These are phyloP conservation scores for Pycnomerus fuliginosus DNA, from an alignment of 2,888 invertebrate species.

Conservation along the genomic window DNA sequence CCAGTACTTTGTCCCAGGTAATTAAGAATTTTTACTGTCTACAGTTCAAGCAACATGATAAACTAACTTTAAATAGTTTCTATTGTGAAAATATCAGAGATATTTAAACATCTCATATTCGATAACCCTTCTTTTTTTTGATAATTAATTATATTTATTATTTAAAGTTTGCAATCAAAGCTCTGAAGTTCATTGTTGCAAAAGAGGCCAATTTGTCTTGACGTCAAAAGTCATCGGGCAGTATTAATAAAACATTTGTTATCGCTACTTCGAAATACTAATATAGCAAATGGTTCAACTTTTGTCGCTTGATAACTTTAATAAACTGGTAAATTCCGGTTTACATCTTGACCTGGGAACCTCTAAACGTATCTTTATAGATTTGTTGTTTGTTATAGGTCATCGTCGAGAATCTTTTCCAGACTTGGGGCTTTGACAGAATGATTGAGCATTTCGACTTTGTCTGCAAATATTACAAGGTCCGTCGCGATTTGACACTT, in stretches of 20 bases:
- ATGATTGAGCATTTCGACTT: slow-evolving; percentile 60
- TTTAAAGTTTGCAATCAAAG: slow-evolving; percentile 11
- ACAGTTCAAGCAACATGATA: too few relatives aligned
- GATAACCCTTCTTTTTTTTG: slow-evolving; percentile 9
- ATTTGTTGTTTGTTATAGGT: slow-evolving; percentile 56
- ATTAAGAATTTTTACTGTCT: too few relatives aligned
- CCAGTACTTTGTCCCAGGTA: slow-evolving; percentile 67
- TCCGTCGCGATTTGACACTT: slow-evolving; percentile 63
- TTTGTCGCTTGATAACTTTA: slow-evolving; percentile 2
- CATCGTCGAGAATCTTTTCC: slow-evolving; percentile 57
- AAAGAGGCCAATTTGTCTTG: slow-evolving; percentile 4
- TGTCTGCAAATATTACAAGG: slow-evolving; percentile 64
- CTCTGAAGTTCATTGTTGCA: slow-evolving; percentile 5
- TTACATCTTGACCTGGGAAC: slow-evolving; percentile 6
- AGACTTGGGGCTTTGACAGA: slow-evolving; percentile 61
- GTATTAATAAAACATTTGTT: slow-evolving; percentile 3
- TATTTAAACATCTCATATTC: too few relatives aligned
- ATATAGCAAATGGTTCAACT: too few relatives aligned
- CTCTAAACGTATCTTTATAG: slow-evolving; percentile 1
- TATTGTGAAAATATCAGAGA: background rate
- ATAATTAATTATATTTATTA: too few relatives aligned
- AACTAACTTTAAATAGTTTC: slow-evolving; percentile 5
- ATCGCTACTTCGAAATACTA: slow-evolving; percentile 1
- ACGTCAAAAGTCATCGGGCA: slow-evolving; percentile 9
- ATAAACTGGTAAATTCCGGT: slow-evolving; percentile 23